Evolutionary conservation across 2,113 vertebrate genomes (phyloP).

Genomic region (Amphiprion percula): DNA sequence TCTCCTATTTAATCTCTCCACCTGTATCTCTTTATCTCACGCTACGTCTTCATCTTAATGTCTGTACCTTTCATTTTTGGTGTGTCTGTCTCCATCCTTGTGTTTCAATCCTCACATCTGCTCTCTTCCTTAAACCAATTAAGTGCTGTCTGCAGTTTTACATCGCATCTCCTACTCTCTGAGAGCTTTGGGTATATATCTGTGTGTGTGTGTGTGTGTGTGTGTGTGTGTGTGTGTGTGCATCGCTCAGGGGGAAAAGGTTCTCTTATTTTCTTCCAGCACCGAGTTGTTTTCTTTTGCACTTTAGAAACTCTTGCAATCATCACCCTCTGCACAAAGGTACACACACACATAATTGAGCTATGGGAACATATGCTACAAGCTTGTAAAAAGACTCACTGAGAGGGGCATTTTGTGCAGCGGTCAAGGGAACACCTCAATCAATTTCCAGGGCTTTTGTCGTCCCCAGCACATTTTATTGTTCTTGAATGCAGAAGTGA

Average conservation of each 20-base stretch:
- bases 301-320: conserved; percentile 21
- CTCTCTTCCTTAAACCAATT: conserved; percentile 65
- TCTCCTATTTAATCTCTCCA: conserved; percentile 43
- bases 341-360: conserved; percentile 3
- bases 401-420: conserved; percentile 15
- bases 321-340: background rate
- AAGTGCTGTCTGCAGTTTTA: conserved; percentile 60
- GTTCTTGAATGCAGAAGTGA: conserved; percentile 28
- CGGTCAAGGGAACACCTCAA: conserved; percentile 22
- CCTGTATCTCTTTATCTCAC: conserved; percentile 56
- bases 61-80: conserved; percentile 50
- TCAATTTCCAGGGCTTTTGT: conserved; percentile 3
- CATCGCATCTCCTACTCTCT: conserved; percentile 47
- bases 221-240: conserved; percentile 1
- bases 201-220: background rate
- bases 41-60: conserved; percentile 32
- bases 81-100: conserved; percentile 36
- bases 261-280: conserved; percentile 27
- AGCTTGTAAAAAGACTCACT: background rate
- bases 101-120: conserved; percentile 64
- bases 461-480: conserved; percentile 29
- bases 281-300: conserved; percentile 32
- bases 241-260: background rate
- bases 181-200: conserved; percentile 12
- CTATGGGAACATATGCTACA: background rate